A percentile compares a stretch with the other conserved stretches of the same genome.
Evolutionary conservation across 2,888 invertebrate species (phyloP).

Genomic region (Drosophila glabriapex): DNA sequence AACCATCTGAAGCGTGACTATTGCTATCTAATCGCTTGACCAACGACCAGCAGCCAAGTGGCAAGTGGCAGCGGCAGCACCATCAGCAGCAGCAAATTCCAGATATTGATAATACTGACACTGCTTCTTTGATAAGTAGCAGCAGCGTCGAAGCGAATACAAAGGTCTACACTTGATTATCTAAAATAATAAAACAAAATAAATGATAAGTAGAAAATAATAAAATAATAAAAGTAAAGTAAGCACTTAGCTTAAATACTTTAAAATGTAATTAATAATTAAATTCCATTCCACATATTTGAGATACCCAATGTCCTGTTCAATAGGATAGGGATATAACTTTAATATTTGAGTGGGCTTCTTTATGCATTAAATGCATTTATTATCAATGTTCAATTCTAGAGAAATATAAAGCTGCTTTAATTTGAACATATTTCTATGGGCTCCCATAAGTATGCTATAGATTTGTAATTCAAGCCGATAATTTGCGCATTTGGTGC

Average conservation of each 20-base stretch:
- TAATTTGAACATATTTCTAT: no score
- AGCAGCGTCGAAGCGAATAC: constrained; percentile 5
- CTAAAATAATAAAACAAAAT: not conserved
- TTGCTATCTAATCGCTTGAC: constrained; percentile 46
- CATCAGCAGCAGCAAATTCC: constrained; percentile 24
- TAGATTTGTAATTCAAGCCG: constrained; percentile 28
- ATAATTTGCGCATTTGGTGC: constrained; percentile 9
- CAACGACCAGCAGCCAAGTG: constrained; percentile 17
- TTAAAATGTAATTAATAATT: not conserved
- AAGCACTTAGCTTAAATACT: not conserved
- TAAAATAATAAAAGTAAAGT: not conserved
- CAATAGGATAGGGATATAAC: not conserved
- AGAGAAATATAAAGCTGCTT: not conserved
- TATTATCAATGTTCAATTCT: not conserved
- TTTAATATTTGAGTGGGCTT: fast-evolving
- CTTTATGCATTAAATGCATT: not conserved
- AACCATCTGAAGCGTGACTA: constrained; percentile 26
- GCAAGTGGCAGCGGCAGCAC: constrained; percentile 27
- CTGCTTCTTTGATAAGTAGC: constrained; percentile 37
- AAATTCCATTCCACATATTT: no score
- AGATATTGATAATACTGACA: constrained; percentile 49
- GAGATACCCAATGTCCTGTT: no score
- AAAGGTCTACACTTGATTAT: not conserved
- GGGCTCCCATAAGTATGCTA: constrained; percentile 54
- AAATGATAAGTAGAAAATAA: not conserved